phyloP scores from a whole-genome alignment of 23 tunicate species.

The Halocynthia aurantium region DNA sequence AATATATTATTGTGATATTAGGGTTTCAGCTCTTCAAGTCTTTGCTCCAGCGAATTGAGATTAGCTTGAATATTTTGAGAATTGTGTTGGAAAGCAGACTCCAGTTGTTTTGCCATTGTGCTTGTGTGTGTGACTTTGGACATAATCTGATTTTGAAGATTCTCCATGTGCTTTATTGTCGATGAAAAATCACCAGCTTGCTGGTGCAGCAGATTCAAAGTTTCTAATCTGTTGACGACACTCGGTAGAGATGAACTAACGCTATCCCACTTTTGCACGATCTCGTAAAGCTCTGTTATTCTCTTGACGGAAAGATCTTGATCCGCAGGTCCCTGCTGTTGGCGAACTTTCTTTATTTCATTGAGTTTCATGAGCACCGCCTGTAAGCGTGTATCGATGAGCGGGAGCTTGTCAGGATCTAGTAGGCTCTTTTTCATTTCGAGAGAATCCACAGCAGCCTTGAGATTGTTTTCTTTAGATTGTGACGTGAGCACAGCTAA shows the following conservation, averaged over 20 bases:
- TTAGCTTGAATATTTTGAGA: conserved; percentile 44
- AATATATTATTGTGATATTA: no score
- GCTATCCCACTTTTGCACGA: conserved; percentile 70
- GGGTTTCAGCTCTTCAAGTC: conserved; percentile 31
- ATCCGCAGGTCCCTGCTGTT: conserved; percentile 43
- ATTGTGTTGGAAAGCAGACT: conserved; percentile 45
- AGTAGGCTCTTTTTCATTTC: conserved; percentile 55
- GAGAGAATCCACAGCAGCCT: conserved; percentile 42
- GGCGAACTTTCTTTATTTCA: conserved; percentile 71
- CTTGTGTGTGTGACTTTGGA: conserved; percentile 31
- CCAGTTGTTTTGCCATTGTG: conserved; percentile 39
- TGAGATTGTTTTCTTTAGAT: conserved; percentile 21
- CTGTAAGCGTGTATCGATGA: conserved; percentile 73
- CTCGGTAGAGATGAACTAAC: conserved; percentile 48
- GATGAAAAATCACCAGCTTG: conserved; percentile 56
- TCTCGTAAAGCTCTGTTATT: conserved; percentile 46
- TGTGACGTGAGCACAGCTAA: conserved; percentile 31
- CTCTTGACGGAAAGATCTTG: conserved; percentile 30
- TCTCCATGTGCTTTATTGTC: conserved; percentile 51
- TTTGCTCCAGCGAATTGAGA: conserved; percentile 41
- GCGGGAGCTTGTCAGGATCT: conserved; percentile 83
- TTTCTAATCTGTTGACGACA: conserved; percentile 37
- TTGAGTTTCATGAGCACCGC: conserved; percentile 76
- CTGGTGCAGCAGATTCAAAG: conserved; percentile 45
- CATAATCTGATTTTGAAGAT: conserved; percentile 48